phyloP scores from a whole-genome alignment of 2,888 invertebrate genomes.

The Plagiodera versicolora region DNA sequence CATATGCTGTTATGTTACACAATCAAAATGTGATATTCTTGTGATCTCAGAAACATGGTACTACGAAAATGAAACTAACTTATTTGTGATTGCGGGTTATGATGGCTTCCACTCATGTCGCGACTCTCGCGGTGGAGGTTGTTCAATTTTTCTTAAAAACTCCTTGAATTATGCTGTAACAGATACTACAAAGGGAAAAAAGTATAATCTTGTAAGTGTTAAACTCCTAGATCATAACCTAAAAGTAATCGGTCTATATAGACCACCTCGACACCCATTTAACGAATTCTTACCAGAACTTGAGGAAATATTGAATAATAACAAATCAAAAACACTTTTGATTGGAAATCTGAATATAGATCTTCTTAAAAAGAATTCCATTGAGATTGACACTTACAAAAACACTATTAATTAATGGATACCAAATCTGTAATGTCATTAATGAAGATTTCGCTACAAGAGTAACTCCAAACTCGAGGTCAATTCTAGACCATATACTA shows the following conservation, averaged over 20 bases:
- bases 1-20: slow-evolving; percentile 9
- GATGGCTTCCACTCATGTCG: slow-evolving; percentile 10
- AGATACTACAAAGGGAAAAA: background rate
- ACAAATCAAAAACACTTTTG: slow-evolving; percentile 9
- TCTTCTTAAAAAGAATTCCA: background rate
- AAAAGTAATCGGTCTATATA: slow-evolving; percentile 2
- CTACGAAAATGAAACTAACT: slow-evolving; percentile 7
- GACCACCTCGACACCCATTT: background rate
- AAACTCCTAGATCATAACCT: background rate
- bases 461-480: slow-evolving; percentile 2
- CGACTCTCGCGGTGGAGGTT: slow-evolving; percentile 9
- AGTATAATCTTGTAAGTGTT: slow-evolving; percentile 9
- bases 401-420: slow-evolving; percentile 5
- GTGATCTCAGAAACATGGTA: slow-evolving; percentile 9
- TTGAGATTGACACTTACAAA: slow-evolving; percentile 5
- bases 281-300: slow-evolving; percentile 8
- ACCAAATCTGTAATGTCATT: slow-evolving; percentile 4
- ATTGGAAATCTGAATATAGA: slow-evolving; percentile 3
- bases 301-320: slow-evolving; percentile 7
- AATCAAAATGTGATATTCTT: slow-evolving; percentile 7
- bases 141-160: slow-evolving; percentile 11
- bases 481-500: slow-evolving; percentile 2
- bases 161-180: background rate
- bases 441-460: slow-evolving; percentile 3
- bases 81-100: background rate